Percentiles rank a stretch among this genome's conserved stretches.
phyloP scores from a whole-genome alignment of 2,113 vertebrate genomes.

The Condylura cristata region DNA sequence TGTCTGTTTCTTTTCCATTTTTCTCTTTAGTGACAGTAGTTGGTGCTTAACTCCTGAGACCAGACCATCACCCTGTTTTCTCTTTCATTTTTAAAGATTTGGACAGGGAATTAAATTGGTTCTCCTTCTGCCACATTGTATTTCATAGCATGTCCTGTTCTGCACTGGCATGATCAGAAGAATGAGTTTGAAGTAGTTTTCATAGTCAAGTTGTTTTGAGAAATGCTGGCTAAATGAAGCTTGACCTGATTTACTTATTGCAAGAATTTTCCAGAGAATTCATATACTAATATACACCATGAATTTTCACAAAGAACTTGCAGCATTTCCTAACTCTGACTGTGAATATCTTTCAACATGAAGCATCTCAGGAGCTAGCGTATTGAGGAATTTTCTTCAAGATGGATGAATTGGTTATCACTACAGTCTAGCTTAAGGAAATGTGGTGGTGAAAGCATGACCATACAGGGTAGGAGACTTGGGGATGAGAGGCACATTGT shows the following conservation, averaged over 20 bases:
- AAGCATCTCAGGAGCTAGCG: not conserved
- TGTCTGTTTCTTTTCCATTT: not conserved
- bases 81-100: not conserved
- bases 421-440: not conserved
- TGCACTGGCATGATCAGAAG: not conserved
- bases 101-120: conserved; percentile 8
- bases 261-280: not conserved
- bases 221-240: conserved; percentile 35
- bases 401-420: not conserved
- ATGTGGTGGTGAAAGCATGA: not conserved
- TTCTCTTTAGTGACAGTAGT: not conserved
- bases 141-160: not conserved
- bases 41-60: not conserved
- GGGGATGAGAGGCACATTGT: not conserved
- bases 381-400: not conserved
- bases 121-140: not conserved
- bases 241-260: conserved; percentile 13
- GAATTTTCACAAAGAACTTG: not conserved
- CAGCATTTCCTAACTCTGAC: not conserved
- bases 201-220: not conserved
- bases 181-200: conserved; percentile 11
- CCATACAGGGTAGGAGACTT: not conserved
- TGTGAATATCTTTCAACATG: not conserved
- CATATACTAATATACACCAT: not conserved
- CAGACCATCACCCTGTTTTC: not conserved